A percentile compares a stretch with the other conserved stretches of the same genome.
Evolutionary conservation across 1,140 invertebrate genomes (phyloP).

Genomic region (Cylas formicarius): DNA sequence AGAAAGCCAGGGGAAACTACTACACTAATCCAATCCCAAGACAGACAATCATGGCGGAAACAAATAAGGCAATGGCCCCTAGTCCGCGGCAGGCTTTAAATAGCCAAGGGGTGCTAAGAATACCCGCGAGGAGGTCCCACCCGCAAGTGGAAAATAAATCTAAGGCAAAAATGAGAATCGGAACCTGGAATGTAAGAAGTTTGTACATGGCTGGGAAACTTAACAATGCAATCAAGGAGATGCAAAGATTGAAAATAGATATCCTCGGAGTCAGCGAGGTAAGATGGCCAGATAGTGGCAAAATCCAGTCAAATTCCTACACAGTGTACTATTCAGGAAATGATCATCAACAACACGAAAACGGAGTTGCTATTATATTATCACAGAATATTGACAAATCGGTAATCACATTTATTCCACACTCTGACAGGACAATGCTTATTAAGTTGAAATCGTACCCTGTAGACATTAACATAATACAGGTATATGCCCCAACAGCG

Average conservation of each 20-base stretch:
- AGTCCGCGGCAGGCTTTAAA: too few species aligned
- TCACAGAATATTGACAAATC: conserved; percentile 2
- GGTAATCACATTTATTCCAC: conserved; percentile 4
- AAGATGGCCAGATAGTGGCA: not conserved
- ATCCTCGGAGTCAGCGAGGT: conserved; percentile 5
- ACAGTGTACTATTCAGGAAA: conserved; percentile 11
- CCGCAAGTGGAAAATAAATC: conserved; percentile 10
- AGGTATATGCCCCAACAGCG: conserved; percentile 10
- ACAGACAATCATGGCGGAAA: too few species aligned
- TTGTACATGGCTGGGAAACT: not conserved
- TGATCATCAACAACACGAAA: conserved; percentile 2
- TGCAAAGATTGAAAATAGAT: conserved; percentile 5
- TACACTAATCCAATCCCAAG: too few species aligned
- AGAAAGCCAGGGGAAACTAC: too few species aligned
- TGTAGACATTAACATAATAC: conserved; percentile 12
- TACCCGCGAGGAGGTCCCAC: too few species aligned
- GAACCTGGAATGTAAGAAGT: conserved; percentile 9
- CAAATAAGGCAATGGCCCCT: too few species aligned
- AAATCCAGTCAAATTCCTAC: conserved; percentile 1
- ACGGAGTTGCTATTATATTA: conserved; percentile 7
- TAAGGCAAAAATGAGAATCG: not conserved
- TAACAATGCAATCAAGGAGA: conserved; percentile 1
- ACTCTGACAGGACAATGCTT: conserved; percentile 9
- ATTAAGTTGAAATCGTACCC: conserved; percentile 5
- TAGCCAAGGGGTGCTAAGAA: too few species aligned